Evolutionary conservation across 2,888 invertebrate species (phyloP).

Genomic region (Baronia brevicornis): DNA sequence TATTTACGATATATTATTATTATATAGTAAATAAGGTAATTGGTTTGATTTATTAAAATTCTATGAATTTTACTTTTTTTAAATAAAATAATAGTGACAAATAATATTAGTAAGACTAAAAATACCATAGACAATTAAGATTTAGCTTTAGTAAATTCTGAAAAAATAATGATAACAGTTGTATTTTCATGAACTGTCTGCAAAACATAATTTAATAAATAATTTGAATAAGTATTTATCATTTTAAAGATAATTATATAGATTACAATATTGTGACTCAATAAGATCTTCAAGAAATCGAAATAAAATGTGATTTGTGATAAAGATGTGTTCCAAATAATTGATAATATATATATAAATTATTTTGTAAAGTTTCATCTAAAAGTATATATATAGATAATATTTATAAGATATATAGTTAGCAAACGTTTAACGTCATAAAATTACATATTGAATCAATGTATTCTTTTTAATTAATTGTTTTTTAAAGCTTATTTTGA

Average conservation of each 20-base stretch:
- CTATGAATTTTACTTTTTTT: background rate
- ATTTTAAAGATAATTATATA: background rate
- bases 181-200: too few relatives aligned
- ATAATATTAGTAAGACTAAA: background rate
- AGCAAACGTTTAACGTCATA: background rate
- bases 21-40: background rate
- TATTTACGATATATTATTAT: background rate
- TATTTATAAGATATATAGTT: background rate
- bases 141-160: too few relatives aligned
- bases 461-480: background rate
- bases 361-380: background rate
- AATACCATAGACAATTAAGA: too few relatives aligned
- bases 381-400: background rate
- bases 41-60: background rate
- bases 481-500: slow-evolving; percentile 28
- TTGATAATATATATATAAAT: background rate
- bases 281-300: slow-evolving; percentile 24
- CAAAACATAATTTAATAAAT: too few relatives aligned
- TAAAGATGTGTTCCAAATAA: slow-evolving; percentile 29
- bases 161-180: too few relatives aligned
- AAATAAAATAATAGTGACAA: background rate
- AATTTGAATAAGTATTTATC: background rate
- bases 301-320: slow-evolving; percentile 38
- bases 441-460: background rate
- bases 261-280: slow-evolving; percentile 8